A percentile compares a stretch with the other conserved stretches of the same genome.
phyloP scores from a whole-genome alignment of 2,797 vertebrate genomes.

The Chloroceryle inda region DNA sequence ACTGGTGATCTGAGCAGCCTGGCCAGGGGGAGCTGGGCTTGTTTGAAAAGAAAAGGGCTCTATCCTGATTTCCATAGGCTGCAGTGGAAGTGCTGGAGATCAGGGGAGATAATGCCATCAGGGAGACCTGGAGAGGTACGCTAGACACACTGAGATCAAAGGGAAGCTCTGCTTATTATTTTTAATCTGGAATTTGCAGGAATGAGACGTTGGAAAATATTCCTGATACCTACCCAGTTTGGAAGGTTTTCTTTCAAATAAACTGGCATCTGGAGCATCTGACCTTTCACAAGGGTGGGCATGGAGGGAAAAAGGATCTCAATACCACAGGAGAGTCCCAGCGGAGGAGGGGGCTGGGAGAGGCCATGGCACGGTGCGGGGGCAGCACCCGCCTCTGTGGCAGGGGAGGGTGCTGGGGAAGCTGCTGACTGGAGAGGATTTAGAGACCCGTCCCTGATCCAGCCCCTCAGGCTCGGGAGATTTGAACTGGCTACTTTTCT shows the following conservation, averaged over 20 bases:
- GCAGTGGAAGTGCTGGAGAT: not conserved
- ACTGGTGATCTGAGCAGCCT: accelerated
- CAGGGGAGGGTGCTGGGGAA: not conserved
- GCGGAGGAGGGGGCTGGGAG: not conserved
- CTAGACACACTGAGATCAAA: not conserved
- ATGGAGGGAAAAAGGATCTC: not conserved
- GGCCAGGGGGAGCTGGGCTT: not conserved
- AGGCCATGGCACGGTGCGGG: accelerated
- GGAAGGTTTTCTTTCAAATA: not conserved
- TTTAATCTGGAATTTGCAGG: not conserved
- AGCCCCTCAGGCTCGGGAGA: not conserved
- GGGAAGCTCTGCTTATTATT: not conserved
- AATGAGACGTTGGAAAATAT: not conserved
- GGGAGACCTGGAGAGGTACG: accelerated
- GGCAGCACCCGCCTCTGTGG: accelerated
- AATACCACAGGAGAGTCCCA: not conserved
- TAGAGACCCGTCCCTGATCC: accelerated
- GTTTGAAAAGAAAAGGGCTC: not conserved
- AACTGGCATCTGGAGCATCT: not conserved
- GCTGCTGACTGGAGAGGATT: not conserved
- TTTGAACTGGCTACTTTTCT: not conserved
- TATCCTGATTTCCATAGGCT: not conserved
- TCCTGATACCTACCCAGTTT: not conserved
- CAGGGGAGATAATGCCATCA: accelerated
- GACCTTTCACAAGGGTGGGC: not conserved